These are phyloP conservation scores for Raillietiella orientalis DNA, from an alignment of 2,888 invertebrate species.

Conservation along the genomic window DNA sequence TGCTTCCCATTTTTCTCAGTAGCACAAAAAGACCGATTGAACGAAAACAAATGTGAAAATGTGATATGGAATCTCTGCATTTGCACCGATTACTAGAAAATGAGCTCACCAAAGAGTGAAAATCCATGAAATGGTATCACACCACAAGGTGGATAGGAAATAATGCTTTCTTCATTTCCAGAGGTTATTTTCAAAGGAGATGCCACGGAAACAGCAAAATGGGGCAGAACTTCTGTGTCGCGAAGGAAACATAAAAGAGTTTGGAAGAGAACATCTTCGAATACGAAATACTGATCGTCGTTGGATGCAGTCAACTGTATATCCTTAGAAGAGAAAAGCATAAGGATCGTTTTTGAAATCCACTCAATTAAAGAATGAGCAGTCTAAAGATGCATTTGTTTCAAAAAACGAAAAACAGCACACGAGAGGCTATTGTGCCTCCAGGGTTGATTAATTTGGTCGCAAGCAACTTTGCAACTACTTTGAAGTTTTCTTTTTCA, in stretches of 20 bases:
- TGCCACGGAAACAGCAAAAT: constrained; percentile 26
- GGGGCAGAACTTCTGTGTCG: constrained; percentile 20
- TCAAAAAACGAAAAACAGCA: neutral
- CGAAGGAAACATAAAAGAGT: constrained; percentile 68
- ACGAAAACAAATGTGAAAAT: too few relatives aligned
- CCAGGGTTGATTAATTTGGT: too few relatives aligned
- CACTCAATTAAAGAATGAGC: neutral
- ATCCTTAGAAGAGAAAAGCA: constrained; percentile 19
- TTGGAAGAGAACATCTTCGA: constrained; percentile 69
- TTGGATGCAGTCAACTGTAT: constrained; percentile 83
- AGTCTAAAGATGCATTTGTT: neutral
- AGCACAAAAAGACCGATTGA: too few relatives aligned
- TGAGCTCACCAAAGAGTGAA: constrained; percentile 60
- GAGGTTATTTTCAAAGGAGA: constrained; percentile 31
- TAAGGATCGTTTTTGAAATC: neutral
- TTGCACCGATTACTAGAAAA: too few relatives aligned
- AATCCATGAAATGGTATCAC: constrained; percentile 90
- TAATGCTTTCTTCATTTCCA: constrained; percentile 25
- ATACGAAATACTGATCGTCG: constrained; percentile 91
- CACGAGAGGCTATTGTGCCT: too few relatives aligned
- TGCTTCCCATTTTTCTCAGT: too few relatives aligned
- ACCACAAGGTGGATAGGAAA: constrained; percentile 68
- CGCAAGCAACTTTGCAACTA: too few relatives aligned
- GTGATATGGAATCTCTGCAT: too few relatives aligned
- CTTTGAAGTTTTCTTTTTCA: too few relatives aligned